Evolutionary conservation across 2,113 vertebrate species (phyloP).

Genomic region (Oncorhynchus masou): DNA sequence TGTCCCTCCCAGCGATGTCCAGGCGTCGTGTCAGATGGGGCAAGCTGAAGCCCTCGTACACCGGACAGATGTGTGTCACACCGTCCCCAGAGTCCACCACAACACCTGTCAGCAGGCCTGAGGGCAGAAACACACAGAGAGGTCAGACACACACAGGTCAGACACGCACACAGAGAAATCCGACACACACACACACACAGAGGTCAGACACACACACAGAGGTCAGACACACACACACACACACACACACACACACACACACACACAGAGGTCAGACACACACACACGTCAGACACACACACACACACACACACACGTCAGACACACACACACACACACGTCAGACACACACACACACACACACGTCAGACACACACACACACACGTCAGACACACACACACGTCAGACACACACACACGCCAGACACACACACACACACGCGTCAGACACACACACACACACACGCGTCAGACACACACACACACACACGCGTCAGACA

Average conservation of each 20-base stretch:
- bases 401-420: too few relatives aligned
- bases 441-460: neutral
- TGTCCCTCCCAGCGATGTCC: slow-evolving; percentile 96
- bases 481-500: neutral
- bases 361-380: neutral
- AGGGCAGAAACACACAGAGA: neutral
- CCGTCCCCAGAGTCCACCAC: slow-evolving; percentile 97
- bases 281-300: neutral
- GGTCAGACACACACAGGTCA: neutral
- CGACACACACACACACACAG: neutral
- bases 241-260: neutral
- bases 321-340: neutral
- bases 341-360: neutral
- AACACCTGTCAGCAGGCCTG: slow-evolving; percentile 93
- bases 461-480: neutral
- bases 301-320: neutral
- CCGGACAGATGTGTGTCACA: slow-evolving; percentile 96
- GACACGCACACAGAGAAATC: neutral
- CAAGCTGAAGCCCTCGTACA: slow-evolving; percentile 97
- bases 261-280: neutral
- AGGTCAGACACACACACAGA: neutral
- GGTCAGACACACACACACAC: neutral
- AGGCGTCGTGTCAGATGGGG: slow-evolving; percentile 94
- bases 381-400: neutral
- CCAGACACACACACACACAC: too few relatives aligned